Evolutionary conservation across 2,113 vertebrate genomes (phyloP).

Genomic region (Casuarius casuarius): DNA sequence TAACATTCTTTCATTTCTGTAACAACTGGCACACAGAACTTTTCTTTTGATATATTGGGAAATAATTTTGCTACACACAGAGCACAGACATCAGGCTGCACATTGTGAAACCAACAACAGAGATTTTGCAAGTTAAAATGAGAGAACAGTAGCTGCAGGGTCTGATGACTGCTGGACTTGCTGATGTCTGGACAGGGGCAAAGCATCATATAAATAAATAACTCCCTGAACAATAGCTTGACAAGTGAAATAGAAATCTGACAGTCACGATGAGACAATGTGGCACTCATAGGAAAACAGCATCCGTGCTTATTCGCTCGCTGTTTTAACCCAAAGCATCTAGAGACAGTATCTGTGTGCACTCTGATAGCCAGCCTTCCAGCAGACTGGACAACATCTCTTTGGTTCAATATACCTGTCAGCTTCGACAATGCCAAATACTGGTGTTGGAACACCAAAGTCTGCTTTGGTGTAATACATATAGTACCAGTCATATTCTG

Average conservation of each 20-base stretch:
- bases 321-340: background rate
- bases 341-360: rapidly evolving
- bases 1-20: background rate
- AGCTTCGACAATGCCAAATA: background rate
- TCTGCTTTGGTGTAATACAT: background rate
- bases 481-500: background rate
- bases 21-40: background rate
- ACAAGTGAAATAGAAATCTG: constrained; percentile 24
- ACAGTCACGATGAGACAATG: background rate
- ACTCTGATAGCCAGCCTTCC: background rate
- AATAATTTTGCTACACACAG: background rate
- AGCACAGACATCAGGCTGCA: background rate
- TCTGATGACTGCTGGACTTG: background rate
- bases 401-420: background rate
- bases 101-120: background rate
- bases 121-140: background rate
- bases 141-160: constrained; percentile 12
- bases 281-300: constrained; percentile 17
- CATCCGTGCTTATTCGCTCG: background rate
- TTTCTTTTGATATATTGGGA: background rate
- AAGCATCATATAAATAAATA: background rate
- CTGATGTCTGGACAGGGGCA: background rate
- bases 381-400: background rate
- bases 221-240: background rate
- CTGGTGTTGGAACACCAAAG: background rate